These are phyloP conservation scores for Alexandromys fortis DNA, from an alignment of 2,113 vertebrate genomes.

Conservation along the genomic window DNA sequence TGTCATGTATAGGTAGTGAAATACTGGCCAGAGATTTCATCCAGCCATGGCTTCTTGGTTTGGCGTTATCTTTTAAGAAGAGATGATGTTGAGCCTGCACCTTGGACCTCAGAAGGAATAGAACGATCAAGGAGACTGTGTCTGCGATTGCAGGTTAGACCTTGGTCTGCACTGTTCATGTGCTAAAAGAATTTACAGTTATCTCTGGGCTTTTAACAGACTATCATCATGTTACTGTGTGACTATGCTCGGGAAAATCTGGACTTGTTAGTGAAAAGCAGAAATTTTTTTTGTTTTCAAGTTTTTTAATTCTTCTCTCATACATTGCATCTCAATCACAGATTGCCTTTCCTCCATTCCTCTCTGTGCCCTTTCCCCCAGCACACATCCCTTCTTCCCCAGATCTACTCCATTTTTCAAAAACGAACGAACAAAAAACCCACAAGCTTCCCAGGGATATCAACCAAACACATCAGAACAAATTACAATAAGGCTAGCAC, in stretches of 20 bases:
- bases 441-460: not conserved
- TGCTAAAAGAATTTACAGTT: not conserved
- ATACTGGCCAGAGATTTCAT: conserved; percentile 99
- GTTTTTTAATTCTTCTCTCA: not conserved
- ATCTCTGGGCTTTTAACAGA: not conserved
- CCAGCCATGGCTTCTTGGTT: conserved; percentile 98
- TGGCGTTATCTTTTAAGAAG: conserved; percentile 98
- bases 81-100: conserved; percentile 96
- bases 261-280: conserved; percentile 3
- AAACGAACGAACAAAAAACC: too few species aligned
- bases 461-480: not conserved
- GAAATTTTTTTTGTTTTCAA: not conserved
- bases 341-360: not conserved
- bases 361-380: not conserved
- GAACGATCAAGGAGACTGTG: conserved; percentile 95
- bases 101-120: conserved; percentile 97
- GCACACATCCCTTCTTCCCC: not conserved
- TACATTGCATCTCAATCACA: not conserved
- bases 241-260: conserved; percentile 17
- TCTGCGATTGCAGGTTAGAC: conserved; percentile 93
- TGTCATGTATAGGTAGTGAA: conserved; percentile 93
- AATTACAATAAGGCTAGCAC: not conserved
- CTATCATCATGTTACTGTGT: not conserved
- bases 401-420: not conserved
- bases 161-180: not conserved